phyloP scores from a whole-genome alignment of 2,888 invertebrate species.

The Galerucella pusilla region DNA sequence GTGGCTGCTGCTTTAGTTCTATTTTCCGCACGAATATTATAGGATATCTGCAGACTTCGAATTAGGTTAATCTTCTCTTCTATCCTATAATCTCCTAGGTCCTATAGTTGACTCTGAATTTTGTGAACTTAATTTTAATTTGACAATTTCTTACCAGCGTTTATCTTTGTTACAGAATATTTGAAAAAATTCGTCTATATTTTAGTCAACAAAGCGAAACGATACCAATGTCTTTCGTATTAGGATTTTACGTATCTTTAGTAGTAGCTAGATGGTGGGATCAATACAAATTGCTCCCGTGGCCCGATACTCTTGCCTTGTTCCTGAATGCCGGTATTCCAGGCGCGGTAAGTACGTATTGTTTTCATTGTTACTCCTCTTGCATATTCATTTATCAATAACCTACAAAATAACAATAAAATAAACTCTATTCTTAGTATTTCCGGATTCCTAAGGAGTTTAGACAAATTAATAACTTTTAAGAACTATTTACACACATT shows the following conservation, averaged over 20 bases:
- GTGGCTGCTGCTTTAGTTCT: too few species aligned
- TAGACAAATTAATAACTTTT: too few species aligned
- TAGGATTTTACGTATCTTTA: slow-evolving; percentile 94
- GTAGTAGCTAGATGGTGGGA: slow-evolving; percentile 97
- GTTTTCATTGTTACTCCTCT: background rate
- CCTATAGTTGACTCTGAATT: too few species aligned
- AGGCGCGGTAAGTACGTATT: slow-evolving; percentile 80
- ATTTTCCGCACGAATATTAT: too few species aligned
- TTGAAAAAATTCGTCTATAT: slow-evolving; percentile 87
- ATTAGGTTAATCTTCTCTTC: too few species aligned
- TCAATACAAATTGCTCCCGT: slow-evolving; percentile 90
- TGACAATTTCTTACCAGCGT: slow-evolving; percentile 11
- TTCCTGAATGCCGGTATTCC: slow-evolving; percentile 93
- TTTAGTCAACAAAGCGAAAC: slow-evolving; percentile 89
- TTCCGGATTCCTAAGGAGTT: too few species aligned
- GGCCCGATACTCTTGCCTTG: slow-evolving; percentile 93
- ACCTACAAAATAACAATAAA: too few species aligned
- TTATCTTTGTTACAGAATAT: slow-evolving; percentile 73
- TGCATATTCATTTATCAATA: background rate
- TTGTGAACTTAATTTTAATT: background rate
- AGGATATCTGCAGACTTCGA: too few species aligned
- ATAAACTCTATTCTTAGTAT: too few species aligned
- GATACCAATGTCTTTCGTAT: slow-evolving; percentile 94
- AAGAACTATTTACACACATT: too few species aligned
- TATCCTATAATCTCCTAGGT: too few species aligned